Percentiles rank a stretch among this genome's conserved stretches.
These are phyloP conservation scores for Rhopilema esculentum DNA, from an alignment of 30 jellyfish, hydroid and myxozoan species.

Conservation along the genomic window DNA sequence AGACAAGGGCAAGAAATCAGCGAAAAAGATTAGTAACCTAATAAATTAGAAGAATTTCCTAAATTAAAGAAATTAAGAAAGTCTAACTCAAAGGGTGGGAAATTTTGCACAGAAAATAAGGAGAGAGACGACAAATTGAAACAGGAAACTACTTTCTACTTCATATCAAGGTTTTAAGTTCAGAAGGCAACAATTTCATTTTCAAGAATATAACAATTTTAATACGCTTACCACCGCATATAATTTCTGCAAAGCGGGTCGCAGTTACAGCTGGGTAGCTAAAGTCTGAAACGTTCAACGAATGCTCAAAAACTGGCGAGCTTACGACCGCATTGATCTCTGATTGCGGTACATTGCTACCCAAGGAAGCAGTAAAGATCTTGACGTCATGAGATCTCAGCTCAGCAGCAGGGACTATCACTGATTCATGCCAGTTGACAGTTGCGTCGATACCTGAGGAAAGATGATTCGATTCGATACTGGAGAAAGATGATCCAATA, in stretches of 20 bases:
- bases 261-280: not conserved
- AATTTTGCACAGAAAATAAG: no score
- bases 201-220: no score
- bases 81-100: no score
- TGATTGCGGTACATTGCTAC: constrained; percentile 10
- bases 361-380: constrained; percentile 18
- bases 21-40: no score
- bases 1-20: not conserved
- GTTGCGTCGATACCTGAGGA: constrained; percentile 25
- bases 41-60: no score
- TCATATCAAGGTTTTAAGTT: no score
- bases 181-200: no score
- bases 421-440: constrained; percentile 25
- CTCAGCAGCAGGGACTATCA: constrained; percentile 9
- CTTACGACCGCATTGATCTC: constrained; percentile 20
- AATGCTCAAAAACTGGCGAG: constrained; percentile 20
- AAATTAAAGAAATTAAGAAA: no score
- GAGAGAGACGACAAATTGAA: no score
- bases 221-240: constrained; percentile 31
- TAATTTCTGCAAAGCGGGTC: constrained; percentile 25
- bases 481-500: not conserved
- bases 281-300: constrained; percentile 11
- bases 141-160: no score
- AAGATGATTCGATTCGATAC: not conserved
- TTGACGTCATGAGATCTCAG: constrained; percentile 15